Evolutionary conservation across 2,113 vertebrate genomes (phyloP).

Genomic region (Amblyornis subalaris): DNA sequence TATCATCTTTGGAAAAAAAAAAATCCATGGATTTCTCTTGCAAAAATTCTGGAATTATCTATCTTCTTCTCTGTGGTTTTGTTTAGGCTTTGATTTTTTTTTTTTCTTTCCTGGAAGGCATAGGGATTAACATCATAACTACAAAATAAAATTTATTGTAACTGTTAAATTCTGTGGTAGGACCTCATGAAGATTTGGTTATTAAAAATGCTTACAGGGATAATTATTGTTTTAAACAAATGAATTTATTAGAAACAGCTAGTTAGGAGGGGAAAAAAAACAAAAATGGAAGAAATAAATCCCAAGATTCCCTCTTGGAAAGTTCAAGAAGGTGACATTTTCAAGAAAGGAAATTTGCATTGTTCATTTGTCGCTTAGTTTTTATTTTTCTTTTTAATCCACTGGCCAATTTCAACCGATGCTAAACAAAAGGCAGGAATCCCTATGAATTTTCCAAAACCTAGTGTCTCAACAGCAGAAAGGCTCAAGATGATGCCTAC

Average conservation of each 20-base stretch:
- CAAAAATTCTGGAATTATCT: background rate
- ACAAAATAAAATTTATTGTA: background rate
- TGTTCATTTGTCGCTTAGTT: background rate
- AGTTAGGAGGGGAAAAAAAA: rapidly evolving
- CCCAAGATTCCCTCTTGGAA: background rate
- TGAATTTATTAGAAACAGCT: background rate
- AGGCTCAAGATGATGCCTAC: background rate
- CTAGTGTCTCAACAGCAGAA: background rate
- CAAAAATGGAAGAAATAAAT: background rate
- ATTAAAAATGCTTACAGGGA: background rate
- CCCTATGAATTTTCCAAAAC: background rate
- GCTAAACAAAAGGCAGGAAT: background rate
- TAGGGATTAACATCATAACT: background rate
- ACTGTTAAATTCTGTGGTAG: background rate
- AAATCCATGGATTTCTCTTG: background rate
- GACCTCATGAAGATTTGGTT: background rate
- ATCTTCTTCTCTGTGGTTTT: background rate
- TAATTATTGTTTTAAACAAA: background rate
- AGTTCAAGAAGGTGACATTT: background rate
- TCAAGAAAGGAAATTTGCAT: background rate
- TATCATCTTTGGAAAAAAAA: background rate
- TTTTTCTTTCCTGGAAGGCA: background rate
- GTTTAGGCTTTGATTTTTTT: background rate
- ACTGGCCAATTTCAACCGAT: background rate
- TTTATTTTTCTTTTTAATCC: background rate